These are phyloP conservation scores for Dyspetes luteomarginatus DNA, from an alignment of 2,888 invertebrate genomes.

Conservation along the genomic window DNA sequence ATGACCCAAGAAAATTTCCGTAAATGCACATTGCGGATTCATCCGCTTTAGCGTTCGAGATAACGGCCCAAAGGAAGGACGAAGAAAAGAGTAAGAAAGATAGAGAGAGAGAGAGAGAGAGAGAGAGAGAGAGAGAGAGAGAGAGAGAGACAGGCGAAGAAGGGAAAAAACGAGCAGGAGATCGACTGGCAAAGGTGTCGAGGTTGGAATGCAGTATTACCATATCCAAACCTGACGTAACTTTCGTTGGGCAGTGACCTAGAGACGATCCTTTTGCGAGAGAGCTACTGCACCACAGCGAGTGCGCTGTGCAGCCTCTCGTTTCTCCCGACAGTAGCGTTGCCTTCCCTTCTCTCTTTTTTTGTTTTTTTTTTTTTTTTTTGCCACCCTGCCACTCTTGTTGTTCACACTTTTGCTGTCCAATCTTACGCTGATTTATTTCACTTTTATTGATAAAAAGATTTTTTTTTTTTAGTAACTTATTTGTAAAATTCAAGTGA, in stretches of 20 bases:
- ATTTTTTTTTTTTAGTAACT: not conserved
- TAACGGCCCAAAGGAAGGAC: constrained; percentile 68
- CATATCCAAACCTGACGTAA: constrained; percentile 81
- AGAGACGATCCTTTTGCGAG: constrained; percentile 78
- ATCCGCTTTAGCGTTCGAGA: constrained; percentile 56
- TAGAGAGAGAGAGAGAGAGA: constrained; percentile 46
- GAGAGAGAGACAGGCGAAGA: constrained; percentile 49
- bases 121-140: constrained; percentile 48
- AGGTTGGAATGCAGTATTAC: constrained; percentile 79
- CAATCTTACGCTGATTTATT: constrained; percentile 13
- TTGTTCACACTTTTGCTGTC: constrained; percentile 11
- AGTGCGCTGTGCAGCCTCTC: constrained; percentile 24
- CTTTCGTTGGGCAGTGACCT: constrained; percentile 81
- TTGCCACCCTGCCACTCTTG: constrained; percentile 13
- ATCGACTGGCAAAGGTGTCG: constrained; percentile 71
- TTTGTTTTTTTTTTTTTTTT: constrained; percentile 3
- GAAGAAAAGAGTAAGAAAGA: constrained; percentile 41
- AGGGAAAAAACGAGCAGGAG: constrained; percentile 50
- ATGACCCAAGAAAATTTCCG: constrained; percentile 61
- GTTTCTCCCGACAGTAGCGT: constrained; percentile 31
- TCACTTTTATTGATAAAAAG: constrained; percentile 27
- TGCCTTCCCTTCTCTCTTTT: constrained; percentile 47
- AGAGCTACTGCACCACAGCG: constrained; percentile 53
- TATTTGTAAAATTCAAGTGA: too few species aligned
- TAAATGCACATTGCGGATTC: constrained; percentile 55